These are phyloP conservation scores for Scaptomyza cyrtandrae DNA, from an alignment of 2,888 invertebrate genomes.

Conservation along the genomic window DNA sequence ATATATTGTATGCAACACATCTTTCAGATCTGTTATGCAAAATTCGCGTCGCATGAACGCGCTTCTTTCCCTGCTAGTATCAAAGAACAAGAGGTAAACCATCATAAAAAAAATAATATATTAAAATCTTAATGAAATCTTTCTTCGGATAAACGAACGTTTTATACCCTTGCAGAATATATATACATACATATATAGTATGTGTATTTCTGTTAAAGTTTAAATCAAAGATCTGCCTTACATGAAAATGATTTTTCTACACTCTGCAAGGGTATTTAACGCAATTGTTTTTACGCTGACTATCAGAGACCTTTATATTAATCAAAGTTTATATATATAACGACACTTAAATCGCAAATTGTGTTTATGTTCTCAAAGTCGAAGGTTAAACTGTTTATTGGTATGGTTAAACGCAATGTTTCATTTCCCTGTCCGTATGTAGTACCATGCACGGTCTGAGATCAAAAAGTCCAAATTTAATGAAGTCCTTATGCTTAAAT, in stretches of 20 bases:
- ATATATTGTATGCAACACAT: conserved; percentile 34
- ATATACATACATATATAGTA: no score
- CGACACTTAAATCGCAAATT: background rate
- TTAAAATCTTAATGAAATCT: background rate
- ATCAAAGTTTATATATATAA: background rate
- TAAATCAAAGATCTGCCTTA: no score
- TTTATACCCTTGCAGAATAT: conserved; percentile 36
- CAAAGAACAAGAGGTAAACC: conserved; percentile 52
- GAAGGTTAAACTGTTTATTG: background rate
- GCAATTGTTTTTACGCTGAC: conserved; percentile 1
- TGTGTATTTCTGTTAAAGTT: no score
- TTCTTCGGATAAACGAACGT: conserved; percentile 38
- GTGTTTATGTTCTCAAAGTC: background rate
- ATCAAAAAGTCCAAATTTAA: no score
- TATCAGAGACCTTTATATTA: conserved; percentile 2
- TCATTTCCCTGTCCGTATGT: background rate
- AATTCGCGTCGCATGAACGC: conserved; percentile 43
- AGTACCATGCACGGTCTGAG: no score
- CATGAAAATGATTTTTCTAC: no score
- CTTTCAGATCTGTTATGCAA: conserved; percentile 48
- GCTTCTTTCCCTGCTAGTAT: conserved; percentile 40
- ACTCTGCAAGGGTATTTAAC: background rate
- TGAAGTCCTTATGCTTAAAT: no score
- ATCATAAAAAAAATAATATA: conserved; percentile 16
- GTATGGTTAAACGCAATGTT: background rate